A percentile compares a stretch with the other conserved stretches of the same genome.
phyloP scores from a whole-genome alignment of 2,797 vertebrate species.

The Ctenopoma multispine region DNA sequence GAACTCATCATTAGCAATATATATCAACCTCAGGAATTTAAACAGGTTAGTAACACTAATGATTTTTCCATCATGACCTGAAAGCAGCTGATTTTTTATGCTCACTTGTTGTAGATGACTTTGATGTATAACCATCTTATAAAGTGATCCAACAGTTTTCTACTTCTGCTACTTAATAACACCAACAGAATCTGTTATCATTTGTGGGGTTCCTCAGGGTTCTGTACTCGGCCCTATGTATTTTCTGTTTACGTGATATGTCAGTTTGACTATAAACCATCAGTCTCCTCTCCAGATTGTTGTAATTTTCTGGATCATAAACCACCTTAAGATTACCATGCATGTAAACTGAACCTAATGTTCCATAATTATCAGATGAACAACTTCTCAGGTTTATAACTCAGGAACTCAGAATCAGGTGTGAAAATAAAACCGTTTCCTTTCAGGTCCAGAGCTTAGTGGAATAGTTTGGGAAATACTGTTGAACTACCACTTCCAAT shows the following conservation, averaged over 20 bases:
- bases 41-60: not conserved
- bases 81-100: no score
- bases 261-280: not conserved
- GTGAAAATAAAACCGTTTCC: not conserved
- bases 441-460: not conserved
- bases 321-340: not conserved
- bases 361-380: not conserved
- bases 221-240: not conserved
- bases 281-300: not conserved
- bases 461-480: not conserved
- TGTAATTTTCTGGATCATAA: not conserved
- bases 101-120: no score
- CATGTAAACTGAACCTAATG: not conserved
- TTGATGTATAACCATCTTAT: no score
- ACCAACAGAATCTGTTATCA: not conserved
- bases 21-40: no score
- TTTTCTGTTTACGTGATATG: not conserved
- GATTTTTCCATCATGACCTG: no score
- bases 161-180: not conserved
- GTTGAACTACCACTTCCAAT: not conserved
- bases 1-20: not conserved
- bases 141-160: no score
- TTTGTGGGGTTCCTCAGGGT: constrained; percentile 11
- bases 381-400: not conserved
- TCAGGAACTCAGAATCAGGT: not conserved